Percentiles rank a stretch among this genome's conserved stretches.
phyloP scores from a whole-genome alignment of 1,140 invertebrate species.

The Brachionus angularis region DNA sequence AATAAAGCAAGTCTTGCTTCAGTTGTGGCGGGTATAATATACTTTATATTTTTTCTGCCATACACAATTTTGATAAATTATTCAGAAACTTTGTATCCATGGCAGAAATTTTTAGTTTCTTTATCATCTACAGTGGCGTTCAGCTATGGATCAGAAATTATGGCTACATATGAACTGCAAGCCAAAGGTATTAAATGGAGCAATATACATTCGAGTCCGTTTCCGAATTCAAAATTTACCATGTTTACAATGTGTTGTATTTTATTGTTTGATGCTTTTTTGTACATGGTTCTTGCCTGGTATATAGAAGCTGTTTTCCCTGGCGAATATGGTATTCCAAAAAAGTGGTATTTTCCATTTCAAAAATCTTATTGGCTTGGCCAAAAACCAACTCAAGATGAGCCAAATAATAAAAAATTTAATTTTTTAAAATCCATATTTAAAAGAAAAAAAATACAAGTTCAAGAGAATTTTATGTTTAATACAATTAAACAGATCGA shows the following conservation, averaged over 20 bases:
- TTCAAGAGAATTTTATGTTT: not conserved
- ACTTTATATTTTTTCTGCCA: constrained; percentile 70
- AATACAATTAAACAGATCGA: not conserved
- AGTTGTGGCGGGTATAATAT: constrained; percentile 66
- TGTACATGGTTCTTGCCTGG: constrained; percentile 60
- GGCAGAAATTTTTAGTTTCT: constrained; percentile 56
- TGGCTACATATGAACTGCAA: constrained; percentile 64
- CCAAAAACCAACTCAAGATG: not conserved
- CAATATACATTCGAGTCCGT: constrained; percentile 64
- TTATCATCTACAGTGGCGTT: constrained; percentile 71
- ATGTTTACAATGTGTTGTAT: constrained; percentile 54
- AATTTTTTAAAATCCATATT: not conserved
- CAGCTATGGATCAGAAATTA: constrained; percentile 69
- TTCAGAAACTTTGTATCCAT: constrained; percentile 58
- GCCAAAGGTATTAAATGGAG: constrained; percentile 70
- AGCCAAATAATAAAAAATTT: constrained; percentile 12
- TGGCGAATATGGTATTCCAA: constrained; percentile 62
- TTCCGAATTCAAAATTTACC: constrained; percentile 46
- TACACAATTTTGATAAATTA: constrained; percentile 63
- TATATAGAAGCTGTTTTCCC: constrained; percentile 66
- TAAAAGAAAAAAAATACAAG: not conserved
- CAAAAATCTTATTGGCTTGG: constrained; percentile 62
- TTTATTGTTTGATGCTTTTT: constrained; percentile 61
- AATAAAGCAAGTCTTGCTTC: constrained; percentile 68
- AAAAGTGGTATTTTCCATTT: constrained; percentile 59